A percentile compares a stretch with the other conserved stretches of the same genome.
Conservation (phyloP, 2,888 invertebrate genomes). For the Drosophila lutescens region DNA sequence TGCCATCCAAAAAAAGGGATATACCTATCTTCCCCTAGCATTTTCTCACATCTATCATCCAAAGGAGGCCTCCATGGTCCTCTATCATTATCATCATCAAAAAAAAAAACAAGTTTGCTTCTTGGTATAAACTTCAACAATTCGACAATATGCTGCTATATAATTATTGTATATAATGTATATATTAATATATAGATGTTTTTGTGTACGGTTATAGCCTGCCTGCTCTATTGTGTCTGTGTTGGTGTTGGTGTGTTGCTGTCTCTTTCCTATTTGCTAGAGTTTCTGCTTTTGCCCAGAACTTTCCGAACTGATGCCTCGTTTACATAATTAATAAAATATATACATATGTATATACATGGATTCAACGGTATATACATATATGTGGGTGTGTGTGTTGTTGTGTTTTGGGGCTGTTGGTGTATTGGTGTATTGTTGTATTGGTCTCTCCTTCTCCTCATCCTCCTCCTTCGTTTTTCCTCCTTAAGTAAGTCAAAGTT, state of each 20-base stretch:
- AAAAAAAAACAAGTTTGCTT: conserved; percentile 65
- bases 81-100: conserved; percentile 7
- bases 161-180: conserved; percentile 50
- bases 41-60: conserved; percentile 1
- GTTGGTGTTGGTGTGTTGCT: conserved; percentile 34
- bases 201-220: conserved; percentile 56
- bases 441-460: conserved; percentile 33
- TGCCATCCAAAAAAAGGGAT: conserved; percentile 22
- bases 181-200: conserved; percentile 42
- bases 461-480: not conserved
- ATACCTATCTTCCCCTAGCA: conserved; percentile 1
- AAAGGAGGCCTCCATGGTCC: not conserved
- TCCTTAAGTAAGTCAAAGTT: conserved; percentile 70
- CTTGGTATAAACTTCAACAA: conserved; percentile 76
- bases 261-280: conserved; percentile 48
- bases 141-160: conserved; percentile 67
- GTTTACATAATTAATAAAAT: conserved; percentile 72
- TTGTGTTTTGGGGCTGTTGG: conserved; percentile 24
- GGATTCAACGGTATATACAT: conserved; percentile 48
- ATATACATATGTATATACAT: conserved; percentile 68
- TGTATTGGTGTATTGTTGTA: conserved; percentile 26
- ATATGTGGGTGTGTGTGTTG: conserved; percentile 34
- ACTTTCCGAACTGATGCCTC: conserved; percentile 34
- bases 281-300: conserved; percentile 26
- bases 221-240: conserved; percentile 73